phyloP scores from a whole-genome alignment of 2,888 invertebrate genomes.

The Apamea crenata region DNA sequence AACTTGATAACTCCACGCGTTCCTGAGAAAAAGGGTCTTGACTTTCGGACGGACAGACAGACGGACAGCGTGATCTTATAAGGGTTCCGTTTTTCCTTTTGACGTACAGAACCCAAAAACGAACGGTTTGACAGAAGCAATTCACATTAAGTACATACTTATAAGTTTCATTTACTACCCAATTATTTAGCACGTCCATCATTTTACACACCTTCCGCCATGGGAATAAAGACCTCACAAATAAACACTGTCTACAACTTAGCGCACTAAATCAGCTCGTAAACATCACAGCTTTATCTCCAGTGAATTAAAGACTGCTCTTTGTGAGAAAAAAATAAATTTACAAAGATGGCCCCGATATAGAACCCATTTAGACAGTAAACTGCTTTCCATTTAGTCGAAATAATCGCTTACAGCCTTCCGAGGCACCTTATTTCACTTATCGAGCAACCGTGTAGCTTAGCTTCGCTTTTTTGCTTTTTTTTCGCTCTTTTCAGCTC shows the following conservation, averaged over 20 bases:
- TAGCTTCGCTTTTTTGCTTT: slow-evolving; percentile 50
- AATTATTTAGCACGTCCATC: not conserved
- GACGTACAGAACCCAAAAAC: too few species aligned
- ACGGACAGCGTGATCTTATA: too few species aligned
- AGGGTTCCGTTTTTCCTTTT: too few species aligned
- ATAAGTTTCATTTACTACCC: not conserved
- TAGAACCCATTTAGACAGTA: slow-evolving; percentile 68
- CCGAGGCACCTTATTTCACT: slow-evolving; percentile 70
- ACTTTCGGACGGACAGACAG: too few species aligned
- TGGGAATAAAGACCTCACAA: not conserved
- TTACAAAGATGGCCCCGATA: slow-evolving; percentile 69
- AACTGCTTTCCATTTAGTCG: slow-evolving; percentile 73
- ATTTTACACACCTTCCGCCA: not conserved
- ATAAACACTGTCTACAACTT: slow-evolving; percentile 12
- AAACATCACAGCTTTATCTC: slow-evolving; percentile 50
- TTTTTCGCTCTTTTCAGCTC: slow-evolving; percentile 48
- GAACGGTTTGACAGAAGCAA: too few species aligned
- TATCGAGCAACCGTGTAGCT: slow-evolving; percentile 62
- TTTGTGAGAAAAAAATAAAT: slow-evolving; percentile 63
- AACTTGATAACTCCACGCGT: too few species aligned
- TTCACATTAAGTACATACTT: too few species aligned
- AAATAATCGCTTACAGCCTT: slow-evolving; percentile 71
- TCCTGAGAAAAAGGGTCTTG: too few species aligned
- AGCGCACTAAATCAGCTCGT: slow-evolving; percentile 36
- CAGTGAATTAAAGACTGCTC: slow-evolving; percentile 56